Evolutionary conservation across 2,888 invertebrate genomes (phyloP), one percentile per base, ranked within the genome.

Genomic region (Dione vanillae): DNA sequence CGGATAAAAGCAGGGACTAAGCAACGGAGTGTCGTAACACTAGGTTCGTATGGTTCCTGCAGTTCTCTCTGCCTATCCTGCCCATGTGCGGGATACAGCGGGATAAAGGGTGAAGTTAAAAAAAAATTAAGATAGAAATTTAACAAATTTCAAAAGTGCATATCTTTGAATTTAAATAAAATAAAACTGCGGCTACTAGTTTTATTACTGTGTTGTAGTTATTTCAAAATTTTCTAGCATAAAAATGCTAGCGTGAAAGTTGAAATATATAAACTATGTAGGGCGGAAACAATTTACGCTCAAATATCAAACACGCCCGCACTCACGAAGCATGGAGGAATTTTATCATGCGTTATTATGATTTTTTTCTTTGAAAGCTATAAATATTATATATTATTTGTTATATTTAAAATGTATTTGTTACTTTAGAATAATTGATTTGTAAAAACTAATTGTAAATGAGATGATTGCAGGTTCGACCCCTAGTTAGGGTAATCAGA

Each of bases 271-370:
- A 58, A 72, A 54, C 58, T 20, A 67, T 70, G 66, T 66, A 67
- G 66, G 27, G 66, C 62, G 72, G 69, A 72, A 72, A 67, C 54
- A 67, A 64, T 72, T 70, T 72, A 70, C 64, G 62, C 58, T 67
- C 56, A 62, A 67, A 72, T 72, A 72, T 72, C 35, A 54, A 45
- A 40, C 49, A 11, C 11, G 58, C 66, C 62, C 47, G 47, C 61
- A 19, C 52, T 61, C 47, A 16, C 40, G 51, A 56, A 62, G 69
- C 67, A 66, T 58, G 43, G 8, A 20, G 64, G 64, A 64, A 64
- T 72, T 72, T 64, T 66, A 67, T 70, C 66, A 66, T 11, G 69
- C 69, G 58, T 37, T 35, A 66, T 61, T 69, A 61, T 47, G 19
- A 45, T 20, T 19, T 19, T 67, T 51, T 61, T 59, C 8, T 49